Conservation (phyloP, 2,797 vertebrate species). For the Protosalanx chinensis region DNA sequence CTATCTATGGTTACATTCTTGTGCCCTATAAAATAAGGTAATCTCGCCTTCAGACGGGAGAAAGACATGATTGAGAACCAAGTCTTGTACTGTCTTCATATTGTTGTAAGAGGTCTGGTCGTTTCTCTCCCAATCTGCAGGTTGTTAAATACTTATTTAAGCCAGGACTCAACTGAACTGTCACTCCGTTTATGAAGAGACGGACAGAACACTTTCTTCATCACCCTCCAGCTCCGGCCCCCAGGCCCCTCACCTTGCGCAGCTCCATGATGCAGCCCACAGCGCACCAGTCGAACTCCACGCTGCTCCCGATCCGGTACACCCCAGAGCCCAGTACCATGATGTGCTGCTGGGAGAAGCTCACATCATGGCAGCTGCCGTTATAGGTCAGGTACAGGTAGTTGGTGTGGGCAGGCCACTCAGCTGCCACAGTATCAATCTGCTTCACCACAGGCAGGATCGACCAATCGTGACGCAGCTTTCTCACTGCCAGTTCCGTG, state of each 20-base stretch:
- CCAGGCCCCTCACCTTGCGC: slow-evolving; percentile 75
- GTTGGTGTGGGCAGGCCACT: slow-evolving; percentile 95
- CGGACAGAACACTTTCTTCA: no score
- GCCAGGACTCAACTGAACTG: no score
- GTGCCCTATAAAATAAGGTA: no score
- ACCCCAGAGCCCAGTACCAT: slow-evolving; percentile 96
- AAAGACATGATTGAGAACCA: no score
- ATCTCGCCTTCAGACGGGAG: no score
- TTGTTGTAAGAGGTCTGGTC: no score
- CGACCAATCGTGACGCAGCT: slow-evolving; percentile 84
- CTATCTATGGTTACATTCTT: no score
- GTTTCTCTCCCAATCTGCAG: no score
- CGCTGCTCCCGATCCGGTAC: slow-evolving; percentile 96
- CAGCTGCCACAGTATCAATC: slow-evolving; percentile 95
- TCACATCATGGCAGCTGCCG: slow-evolving; percentile 81
- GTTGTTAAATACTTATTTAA: no score
- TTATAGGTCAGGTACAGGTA: slow-evolving; percentile 97
- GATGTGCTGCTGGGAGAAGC: slow-evolving; percentile 82
- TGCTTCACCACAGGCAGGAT: slow-evolving; percentile 94
- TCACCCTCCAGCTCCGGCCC: background rate
- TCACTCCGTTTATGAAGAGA: no score
- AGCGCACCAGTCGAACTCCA: slow-evolving; percentile 97
- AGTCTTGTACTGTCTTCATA: no score
- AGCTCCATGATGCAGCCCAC: slow-evolving; percentile 95
- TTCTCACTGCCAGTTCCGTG: slow-evolving; percentile 91